Evolutionary conservation across 2,113 vertebrate species (phyloP).

Genomic region (Lichenostomus cassidix): DNA sequence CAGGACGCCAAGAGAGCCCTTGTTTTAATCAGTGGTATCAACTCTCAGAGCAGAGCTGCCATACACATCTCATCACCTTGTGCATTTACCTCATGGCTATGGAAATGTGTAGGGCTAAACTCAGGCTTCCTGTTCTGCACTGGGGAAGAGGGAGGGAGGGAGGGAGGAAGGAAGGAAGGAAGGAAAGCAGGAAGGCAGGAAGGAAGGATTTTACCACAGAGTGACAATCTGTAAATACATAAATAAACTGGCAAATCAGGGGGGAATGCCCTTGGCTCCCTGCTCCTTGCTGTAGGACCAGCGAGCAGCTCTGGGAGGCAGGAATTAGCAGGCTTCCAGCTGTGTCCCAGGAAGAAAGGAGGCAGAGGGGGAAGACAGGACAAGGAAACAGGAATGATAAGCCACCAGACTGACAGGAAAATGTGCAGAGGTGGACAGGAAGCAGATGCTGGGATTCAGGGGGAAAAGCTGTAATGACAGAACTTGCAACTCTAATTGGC

Average conservation of each 20-base stretch:
- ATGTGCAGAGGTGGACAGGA: not conserved
- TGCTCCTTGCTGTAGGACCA: not conserved
- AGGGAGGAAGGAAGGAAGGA: not conserved
- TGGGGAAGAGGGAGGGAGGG: not conserved
- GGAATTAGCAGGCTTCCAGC: not conserved
- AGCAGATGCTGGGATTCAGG: not conserved
- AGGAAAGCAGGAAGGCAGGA: too few relatives aligned
- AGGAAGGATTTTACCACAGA: not conserved
- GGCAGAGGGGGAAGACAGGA: not conserved
- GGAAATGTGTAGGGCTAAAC: not conserved
- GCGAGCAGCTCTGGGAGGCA: not conserved
- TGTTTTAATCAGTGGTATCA: slow-evolving; percentile 48
- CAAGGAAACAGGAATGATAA: not conserved
- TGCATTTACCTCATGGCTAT: not conserved
- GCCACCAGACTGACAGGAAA: not conserved
- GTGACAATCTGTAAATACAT: not conserved
- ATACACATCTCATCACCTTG: slow-evolving; percentile 53
- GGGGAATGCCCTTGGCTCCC: not conserved
- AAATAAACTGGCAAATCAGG: not conserved
- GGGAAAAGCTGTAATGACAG: not conserved
- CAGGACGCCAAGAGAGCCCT: slow-evolving; percentile 42
- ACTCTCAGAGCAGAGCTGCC: slow-evolving; percentile 20
- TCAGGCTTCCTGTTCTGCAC: not conserved
- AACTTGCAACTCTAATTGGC: not conserved
- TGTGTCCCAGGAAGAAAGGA: not conserved